These are phyloP conservation scores for Ochotona curzoniae DNA, from an alignment of 2,113 vertebrate genomes.

Conservation along the genomic window DNA sequence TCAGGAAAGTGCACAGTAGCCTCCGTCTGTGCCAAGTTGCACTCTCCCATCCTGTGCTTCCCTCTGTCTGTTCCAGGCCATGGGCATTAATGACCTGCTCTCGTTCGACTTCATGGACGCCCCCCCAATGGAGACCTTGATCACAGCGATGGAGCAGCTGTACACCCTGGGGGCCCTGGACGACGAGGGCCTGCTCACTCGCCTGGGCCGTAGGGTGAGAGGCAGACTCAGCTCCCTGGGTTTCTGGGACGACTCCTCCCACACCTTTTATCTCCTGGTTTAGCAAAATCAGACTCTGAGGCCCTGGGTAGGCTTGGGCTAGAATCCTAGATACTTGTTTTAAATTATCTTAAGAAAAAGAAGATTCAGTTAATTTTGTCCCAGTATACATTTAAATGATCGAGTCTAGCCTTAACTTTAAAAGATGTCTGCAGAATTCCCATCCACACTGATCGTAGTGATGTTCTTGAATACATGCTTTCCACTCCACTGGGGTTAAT, in stretches of 20 bases:
- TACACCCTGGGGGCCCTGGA: conserved; percentile 98
- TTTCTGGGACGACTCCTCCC: not conserved
- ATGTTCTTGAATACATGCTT: not conserved
- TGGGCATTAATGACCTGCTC: conserved; percentile 98
- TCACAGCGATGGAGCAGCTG: conserved; percentile 99
- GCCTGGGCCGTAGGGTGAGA: conserved; percentile 95
- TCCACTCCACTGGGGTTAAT: not conserved
- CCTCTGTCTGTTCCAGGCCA: conserved; percentile 87
- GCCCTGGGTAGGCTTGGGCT: not conserved
- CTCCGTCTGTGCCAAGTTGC: not conserved
- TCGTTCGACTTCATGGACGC: conserved; percentile 99
- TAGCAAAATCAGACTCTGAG: conserved; percentile 7
- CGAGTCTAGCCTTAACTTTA: not conserved
- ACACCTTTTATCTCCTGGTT: not conserved
- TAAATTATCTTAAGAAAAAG: not conserved
- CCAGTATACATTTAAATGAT: not conserved
- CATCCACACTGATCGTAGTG: not conserved
- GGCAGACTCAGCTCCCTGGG: not conserved
- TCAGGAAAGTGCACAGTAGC: no score
- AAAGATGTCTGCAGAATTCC: conserved; percentile 18
- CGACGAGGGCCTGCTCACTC: conserved; percentile 96
- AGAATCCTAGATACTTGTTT: not conserved
- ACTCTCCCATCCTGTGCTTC: not conserved
- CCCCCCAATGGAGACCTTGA: conserved; percentile 98
- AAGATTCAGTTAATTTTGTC: not conserved